Evolutionary conservation across 2,797 vertebrate species (phyloP), one percentile per base, ranked within the genome.

Genomic region (Dromococcyx pavoninus): DNA sequence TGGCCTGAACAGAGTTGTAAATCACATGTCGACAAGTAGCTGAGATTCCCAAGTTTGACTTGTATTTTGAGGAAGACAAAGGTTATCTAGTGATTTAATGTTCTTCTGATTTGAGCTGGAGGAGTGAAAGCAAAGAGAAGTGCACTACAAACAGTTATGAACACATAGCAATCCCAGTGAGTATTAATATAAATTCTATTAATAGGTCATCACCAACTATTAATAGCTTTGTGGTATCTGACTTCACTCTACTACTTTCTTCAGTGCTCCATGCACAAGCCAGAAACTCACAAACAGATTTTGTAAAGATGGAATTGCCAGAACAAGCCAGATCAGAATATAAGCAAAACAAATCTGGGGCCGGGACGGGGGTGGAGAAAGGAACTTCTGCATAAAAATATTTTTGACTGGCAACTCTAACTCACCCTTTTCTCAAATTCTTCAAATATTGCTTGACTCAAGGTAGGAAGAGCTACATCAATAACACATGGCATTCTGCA

Each of bases 171-270:
- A 93, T 57, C 66, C 77, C 71, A 57, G 44, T 12, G 37, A 78
- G 73, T 64, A 93, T 94, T 91, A 93, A 94, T 37, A 16, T 21
- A 87, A 60, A 33, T 71, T 81, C 91, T 95, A 94, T 91, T 90
- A 94, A 93, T 90, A 96, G 83, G 15, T 71, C 58, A 90, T 58
- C 91, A 66, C 71, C 80, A 84, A 61, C 16, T 91, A 88, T 81
- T 88, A 86, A 95, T 93, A 95, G 57, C 54, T 85, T 37, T 46
- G 30, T 69, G 80, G 44, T 67, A 86, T 94, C 66, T 53, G 67
- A 75, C 71, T 90, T 81, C 89, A 61, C 66, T 50, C 27, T 32
- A 50, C 22, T 85, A 46, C 44, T 62, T 66, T 64, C 67, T 81
- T 88, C 89, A 81, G 67, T 19, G 35, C 66, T 37, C 50, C 15